Evolutionary conservation across 2,797 vertebrate species (phyloP).

Genomic region (Sebastiscus albofasciatus): DNA sequence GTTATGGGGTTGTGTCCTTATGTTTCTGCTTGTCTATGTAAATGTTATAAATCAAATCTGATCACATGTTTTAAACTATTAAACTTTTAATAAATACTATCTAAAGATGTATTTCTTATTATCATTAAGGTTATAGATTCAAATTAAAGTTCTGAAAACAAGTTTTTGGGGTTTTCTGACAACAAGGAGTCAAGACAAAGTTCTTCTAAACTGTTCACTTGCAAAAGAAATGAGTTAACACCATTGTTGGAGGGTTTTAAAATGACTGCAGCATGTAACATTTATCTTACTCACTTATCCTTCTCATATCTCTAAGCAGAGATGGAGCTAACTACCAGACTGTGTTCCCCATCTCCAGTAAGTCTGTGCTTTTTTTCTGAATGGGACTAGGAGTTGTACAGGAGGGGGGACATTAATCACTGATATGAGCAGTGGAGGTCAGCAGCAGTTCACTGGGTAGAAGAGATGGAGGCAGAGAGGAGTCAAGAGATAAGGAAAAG

Average conservation of each 20-base stretch:
- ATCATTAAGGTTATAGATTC: not conserved
- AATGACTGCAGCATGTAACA: not conserved
- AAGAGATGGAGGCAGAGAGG: slow-evolving; percentile 41
- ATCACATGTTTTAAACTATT: not conserved
- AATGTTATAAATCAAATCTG: not conserved
- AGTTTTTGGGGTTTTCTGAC: not conserved
- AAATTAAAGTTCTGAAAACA: not conserved
- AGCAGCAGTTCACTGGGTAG: slow-evolving; percentile 72
- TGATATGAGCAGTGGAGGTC: slow-evolving; percentile 66
- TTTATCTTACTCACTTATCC: not conserved
- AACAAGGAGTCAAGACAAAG: not conserved
- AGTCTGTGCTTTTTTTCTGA: slow-evolving; percentile 45
- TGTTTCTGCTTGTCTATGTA: not conserved
- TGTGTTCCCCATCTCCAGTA: slow-evolving; percentile 30
- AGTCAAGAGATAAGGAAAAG: slow-evolving; percentile 26
- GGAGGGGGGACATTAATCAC: slow-evolving; percentile 75
- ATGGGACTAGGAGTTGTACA: slow-evolving; percentile 61
- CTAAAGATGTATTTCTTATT: not conserved
- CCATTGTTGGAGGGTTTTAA: not conserved
- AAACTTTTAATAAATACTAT: not conserved
- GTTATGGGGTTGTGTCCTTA: not conserved
- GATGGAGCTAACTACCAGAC: slow-evolving; percentile 19
- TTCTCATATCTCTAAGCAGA: slow-evolving; percentile 15
- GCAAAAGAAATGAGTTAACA: not conserved
- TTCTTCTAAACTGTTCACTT: not conserved